Percentiles rank a stretch among this genome's conserved stretches.
Conservation (phyloP, 2,113 vertebrate species). For the Podiceps cristatus region DNA sequence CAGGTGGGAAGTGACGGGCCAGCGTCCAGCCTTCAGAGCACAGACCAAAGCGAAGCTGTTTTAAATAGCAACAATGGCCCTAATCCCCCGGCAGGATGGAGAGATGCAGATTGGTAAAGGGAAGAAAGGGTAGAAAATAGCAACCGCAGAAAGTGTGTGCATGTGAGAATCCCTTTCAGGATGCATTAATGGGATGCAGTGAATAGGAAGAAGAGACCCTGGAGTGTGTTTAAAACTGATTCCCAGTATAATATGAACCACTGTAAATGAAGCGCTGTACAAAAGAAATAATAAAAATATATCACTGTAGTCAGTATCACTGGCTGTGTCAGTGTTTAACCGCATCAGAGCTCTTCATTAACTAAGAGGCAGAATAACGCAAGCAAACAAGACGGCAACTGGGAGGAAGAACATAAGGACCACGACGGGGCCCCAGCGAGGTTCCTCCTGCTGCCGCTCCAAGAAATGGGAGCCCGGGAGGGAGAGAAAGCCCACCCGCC, state of each 20-base stretch:
- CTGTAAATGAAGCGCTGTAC: background rate
- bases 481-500: background rate
- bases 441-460: accelerated
- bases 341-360: background rate
- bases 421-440: accelerated
- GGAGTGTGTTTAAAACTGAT: conserved; percentile 51
- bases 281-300: conserved; percentile 49
- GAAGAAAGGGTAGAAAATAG: conserved; percentile 52
- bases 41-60: conserved; percentile 15
- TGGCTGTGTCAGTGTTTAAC: conserved; percentile 5
- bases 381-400: background rate
- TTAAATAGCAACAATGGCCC: conserved; percentile 62
- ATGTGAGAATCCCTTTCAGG: conserved; percentile 41
- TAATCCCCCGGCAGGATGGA: conserved; percentile 3
- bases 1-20: conserved; percentile 43
- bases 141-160: background rate
- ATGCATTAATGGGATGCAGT: conserved; percentile 48
- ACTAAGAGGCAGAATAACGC: background rate
- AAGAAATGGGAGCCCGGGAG: background rate
- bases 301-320: background rate
- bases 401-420: background rate
- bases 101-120: conserved; percentile 41
- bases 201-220: conserved; percentile 64
- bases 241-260: background rate
- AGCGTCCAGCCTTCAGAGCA: conserved; percentile 36